Evolutionary conservation across 2,113 vertebrate genomes (phyloP).

Genomic region (Psettodes erumei): DNA sequence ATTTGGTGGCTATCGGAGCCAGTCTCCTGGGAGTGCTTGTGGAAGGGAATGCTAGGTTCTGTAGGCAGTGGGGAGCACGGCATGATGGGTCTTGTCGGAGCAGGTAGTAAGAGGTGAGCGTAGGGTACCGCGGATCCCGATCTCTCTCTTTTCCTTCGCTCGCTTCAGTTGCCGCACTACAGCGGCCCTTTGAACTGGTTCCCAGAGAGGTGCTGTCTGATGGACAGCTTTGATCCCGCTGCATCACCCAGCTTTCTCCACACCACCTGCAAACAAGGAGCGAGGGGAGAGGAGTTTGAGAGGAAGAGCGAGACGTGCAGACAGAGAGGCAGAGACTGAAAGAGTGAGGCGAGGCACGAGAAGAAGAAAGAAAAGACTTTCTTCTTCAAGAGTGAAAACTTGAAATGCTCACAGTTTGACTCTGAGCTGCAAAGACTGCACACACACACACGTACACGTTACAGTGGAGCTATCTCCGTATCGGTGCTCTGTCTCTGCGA

Average conservation of each 20-base stretch:
- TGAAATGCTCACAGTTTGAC: constrained; percentile 64
- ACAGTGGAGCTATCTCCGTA: constrained; percentile 32
- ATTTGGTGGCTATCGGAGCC: constrained; percentile 33
- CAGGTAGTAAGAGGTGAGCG: constrained; percentile 47
- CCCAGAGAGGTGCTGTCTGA: constrained; percentile 96
- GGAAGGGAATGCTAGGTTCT: constrained; percentile 40
- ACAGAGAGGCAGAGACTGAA: constrained; percentile 12
- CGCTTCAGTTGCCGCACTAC: constrained; percentile 80
- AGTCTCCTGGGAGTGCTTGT: constrained; percentile 30
- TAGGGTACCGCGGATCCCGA: constrained; percentile 46
- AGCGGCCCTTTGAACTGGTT: constrained; percentile 99
- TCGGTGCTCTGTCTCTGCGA: constrained; percentile 18
- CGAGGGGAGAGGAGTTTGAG: constrained; percentile 54
- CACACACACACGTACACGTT: constrained; percentile 9
- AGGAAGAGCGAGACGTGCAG: constrained; percentile 8
- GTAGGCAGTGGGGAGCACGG: constrained; percentile 59
- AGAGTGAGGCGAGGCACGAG: not conserved
- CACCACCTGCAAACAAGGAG: constrained; percentile 89
- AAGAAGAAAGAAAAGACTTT: constrained; percentile 15
- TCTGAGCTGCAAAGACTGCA: constrained; percentile 45
- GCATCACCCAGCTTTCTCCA: constrained; percentile 98
- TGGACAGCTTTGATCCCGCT: constrained; percentile 94
- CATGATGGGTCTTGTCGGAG: constrained; percentile 58
- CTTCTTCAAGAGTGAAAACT: constrained; percentile 52
- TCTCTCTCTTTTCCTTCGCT: constrained; percentile 29